Evolutionary conservation across 2,888 invertebrate genomes (phyloP), one percentile per base, ranked within the genome.

Genomic region (Boloria selene): DNA sequence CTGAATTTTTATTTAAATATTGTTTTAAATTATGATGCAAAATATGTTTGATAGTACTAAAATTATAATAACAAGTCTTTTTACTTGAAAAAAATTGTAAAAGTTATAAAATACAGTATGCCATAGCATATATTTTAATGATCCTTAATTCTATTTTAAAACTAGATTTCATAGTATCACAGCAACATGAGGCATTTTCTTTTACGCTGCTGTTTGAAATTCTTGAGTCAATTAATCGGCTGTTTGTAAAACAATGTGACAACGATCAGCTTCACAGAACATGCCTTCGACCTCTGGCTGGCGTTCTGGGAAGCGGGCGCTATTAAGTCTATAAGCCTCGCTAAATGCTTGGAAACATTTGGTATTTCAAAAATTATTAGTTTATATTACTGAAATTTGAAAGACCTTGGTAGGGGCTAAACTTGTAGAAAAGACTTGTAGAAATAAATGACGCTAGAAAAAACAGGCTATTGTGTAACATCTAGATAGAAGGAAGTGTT

Each of bases 191-290:
- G 75, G 77, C 84, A 86, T 87, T 88, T 87, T 84, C 84, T 80
- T 84, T 84, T 79, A 78, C 81, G 76, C 77, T 75, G 79, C 72
- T 88, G 88, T 87, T 89, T 87, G 81, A 80, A 85, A 90, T 88
- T 88, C 87, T 79, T 82, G 76, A 77, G 83, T 85, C 86, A 88
- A 87, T 88, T 89, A 87, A 86, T 85, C 78, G 81, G 77, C 78
- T 88, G 85, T 89, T 90, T 88, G 85, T 88, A 88, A 86, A 88
- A 85, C 88, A 72, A 73, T 72, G 73, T 79, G 84, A 84, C 83
- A 85, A 77, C 75, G 77, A 81, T 77, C 83, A 79, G 84, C 85
- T 90, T 82, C 87, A 82, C 75, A 77, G 84, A 87, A 87, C 78
- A 75, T 76, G 74, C 79, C 75, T 78, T 73, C 79, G 79, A 79